These are phyloP conservation scores for Blera fallax DNA, from an alignment of 2,888 invertebrate genomes.

Conservation along the genomic window DNA sequence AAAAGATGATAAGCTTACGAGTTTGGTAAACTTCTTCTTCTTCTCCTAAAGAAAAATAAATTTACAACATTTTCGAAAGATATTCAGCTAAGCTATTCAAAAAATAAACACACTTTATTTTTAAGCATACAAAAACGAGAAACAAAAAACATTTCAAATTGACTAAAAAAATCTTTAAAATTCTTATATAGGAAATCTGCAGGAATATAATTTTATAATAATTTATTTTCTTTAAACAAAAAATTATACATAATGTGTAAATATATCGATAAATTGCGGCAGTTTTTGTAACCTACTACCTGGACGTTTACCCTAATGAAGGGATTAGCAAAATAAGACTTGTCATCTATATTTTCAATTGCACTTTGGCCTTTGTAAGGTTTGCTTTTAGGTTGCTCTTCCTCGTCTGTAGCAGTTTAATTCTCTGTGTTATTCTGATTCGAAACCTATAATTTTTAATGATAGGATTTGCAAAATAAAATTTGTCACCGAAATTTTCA, in stretches of 20 bases:
- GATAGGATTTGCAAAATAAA: no score
- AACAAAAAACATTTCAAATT: constrained; percentile 19
- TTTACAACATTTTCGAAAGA: constrained; percentile 59
- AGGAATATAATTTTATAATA: constrained; percentile 14
- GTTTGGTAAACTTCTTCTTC: constrained; percentile 20
- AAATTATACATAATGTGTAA: no score
- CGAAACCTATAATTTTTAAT: no score
- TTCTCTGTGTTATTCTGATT: no score
- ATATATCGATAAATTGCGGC: neutral
- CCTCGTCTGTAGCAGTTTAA: no score
- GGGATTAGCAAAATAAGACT: no score
- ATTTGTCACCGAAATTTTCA: no score
- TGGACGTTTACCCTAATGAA: no score
- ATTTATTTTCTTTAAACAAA: neutral
- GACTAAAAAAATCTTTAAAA: constrained; percentile 5
- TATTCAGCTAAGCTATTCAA: constrained; percentile 59
- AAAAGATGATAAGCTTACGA: constrained; percentile 14
- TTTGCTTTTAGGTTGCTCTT: no score
- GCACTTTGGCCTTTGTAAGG: no score
- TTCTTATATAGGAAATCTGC: constrained; percentile 41
- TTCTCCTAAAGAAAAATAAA: constrained; percentile 77
- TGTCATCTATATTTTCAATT: no score
- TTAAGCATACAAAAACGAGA: constrained; percentile 54
- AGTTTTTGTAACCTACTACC: neutral
- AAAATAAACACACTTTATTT: constrained; percentile 5